Evolutionary conservation across 2,797 vertebrate genomes (phyloP).

Genomic region (Squalus acanthias): DNA sequence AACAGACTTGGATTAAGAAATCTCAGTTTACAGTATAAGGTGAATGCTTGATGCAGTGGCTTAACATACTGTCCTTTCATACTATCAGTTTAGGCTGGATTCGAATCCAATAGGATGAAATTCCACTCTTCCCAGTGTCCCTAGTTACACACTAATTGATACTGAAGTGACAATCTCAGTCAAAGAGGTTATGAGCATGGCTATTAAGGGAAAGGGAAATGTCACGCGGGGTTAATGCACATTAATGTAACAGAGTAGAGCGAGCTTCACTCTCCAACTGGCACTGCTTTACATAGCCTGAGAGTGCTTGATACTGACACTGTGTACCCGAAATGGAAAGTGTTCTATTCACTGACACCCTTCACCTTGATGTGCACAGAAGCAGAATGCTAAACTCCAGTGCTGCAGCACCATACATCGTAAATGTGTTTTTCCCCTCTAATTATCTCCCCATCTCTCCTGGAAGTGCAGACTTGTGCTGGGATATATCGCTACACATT

Average conservation of each 20-base stretch:
- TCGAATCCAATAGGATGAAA: not conserved
- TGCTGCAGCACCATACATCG: not conserved
- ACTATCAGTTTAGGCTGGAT: not conserved
- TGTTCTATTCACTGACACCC: not conserved
- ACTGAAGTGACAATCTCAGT: slow-evolving; percentile 16
- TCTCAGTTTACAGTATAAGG: not conserved
- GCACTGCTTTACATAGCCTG: not conserved
- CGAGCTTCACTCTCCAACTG: not conserved
- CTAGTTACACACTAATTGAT: not conserved
- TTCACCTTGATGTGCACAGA: not conserved
- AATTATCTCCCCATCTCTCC: not conserved
- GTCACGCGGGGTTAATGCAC: slow-evolving; percentile 12
- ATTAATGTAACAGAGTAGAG: not conserved
- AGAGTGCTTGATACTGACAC: not conserved
- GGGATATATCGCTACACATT: not conserved
- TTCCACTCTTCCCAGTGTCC: not conserved
- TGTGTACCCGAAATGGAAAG: not conserved
- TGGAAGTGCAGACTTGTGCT: not conserved
- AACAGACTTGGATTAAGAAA: not conserved
- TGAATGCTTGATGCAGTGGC: not conserved
- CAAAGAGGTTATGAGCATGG: not conserved
- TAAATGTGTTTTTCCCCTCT: not conserved
- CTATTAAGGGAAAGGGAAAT: not conserved
- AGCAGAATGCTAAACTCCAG: not conserved
- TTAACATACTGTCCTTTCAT: not conserved